These are phyloP conservation scores for Anolis apletophallus DNA, from an alignment of 2,797 vertebrate genomes.

Conservation along the genomic window DNA sequence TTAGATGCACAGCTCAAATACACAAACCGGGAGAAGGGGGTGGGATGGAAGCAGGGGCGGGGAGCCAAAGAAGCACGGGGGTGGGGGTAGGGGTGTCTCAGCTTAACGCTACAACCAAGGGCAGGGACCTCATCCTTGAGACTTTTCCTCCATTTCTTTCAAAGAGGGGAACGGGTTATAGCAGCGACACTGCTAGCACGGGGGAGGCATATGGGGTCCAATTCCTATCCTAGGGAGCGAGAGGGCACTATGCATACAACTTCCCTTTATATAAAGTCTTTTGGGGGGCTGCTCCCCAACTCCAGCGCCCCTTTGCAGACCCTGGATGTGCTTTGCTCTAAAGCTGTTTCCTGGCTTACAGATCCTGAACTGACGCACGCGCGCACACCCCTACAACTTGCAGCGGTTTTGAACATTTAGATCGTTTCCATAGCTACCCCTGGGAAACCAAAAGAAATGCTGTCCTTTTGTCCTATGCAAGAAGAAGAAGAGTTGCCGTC, in stretches of 20 bases:
- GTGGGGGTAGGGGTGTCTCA: slow-evolving; percentile 41
- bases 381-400: slow-evolving; percentile 71
- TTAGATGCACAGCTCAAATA: slow-evolving; percentile 71
- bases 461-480: slow-evolving; percentile 66
- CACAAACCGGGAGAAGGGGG: slow-evolving; percentile 50
- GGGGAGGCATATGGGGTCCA: slow-evolving; percentile 47
- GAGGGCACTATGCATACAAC: slow-evolving; percentile 42
- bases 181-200: slow-evolving; percentile 53
- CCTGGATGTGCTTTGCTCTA: slow-evolving; percentile 75
- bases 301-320: slow-evolving; percentile 59
- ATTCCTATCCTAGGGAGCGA: slow-evolving; percentile 34
- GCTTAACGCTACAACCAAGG: slow-evolving; percentile 47
- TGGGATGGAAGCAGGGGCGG: slow-evolving; percentile 7
- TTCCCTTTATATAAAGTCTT: slow-evolving; percentile 62
- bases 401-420: slow-evolving; percentile 73
- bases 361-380: slow-evolving; percentile 62
- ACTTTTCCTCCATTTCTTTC: slow-evolving; percentile 24
- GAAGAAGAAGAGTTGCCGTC: slow-evolving; percentile 68
- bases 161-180: slow-evolving; percentile 63
- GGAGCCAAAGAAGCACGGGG: slow-evolving; percentile 61
- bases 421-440: slow-evolving; percentile 74
- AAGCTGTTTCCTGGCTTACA: slow-evolving; percentile 65
- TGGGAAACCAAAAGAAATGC: slow-evolving; percentile 75
- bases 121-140: slow-evolving; percentile 54
- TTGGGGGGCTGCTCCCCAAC: slow-evolving; percentile 63